Evolutionary conservation across 2,113 vertebrate species (phyloP), one percentile per base, ranked within the genome.

Genomic region (Salvelinus sp.): DNA sequence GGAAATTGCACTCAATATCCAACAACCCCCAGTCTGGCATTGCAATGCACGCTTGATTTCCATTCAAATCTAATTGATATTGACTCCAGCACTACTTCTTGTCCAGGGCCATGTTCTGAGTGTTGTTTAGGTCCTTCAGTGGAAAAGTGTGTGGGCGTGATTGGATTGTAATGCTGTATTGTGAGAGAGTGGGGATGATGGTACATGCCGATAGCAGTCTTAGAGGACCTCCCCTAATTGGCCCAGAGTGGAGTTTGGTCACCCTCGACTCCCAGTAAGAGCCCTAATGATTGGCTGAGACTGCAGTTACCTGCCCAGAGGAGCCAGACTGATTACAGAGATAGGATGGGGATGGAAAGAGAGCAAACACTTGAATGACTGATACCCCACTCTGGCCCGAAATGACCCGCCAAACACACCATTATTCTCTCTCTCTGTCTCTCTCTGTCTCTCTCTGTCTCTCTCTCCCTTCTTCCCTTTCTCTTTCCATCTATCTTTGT

Each of bases 151-250:
- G 73, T 28, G 50, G 62, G 27, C 20, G 62, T 47, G 23, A 58
- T 74, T 71, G 62, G 69, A 62, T 62, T 76, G 68, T 72, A 44
- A 60, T 14, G n/a, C 28, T 14, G 23, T 63, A 4, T 62, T 65
- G 28, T 30, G 33, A 62, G 30, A 22, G n/a, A 10, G 54, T 27
- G 63, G 25, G 16, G 27, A 23, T 4, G 22, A 16, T 68, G 1
- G 38, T 38, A 2, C 2, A 25, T 25, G 54, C 25, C 13, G 30
- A 58, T 12, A 30, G 69, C 22, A 7, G 1, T 3, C 57, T 38
- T 44, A 47, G n/a, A 69, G 9, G 3, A 25, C 13, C 6, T 22
- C 38, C 38, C 67, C 38, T 50, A 74, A 66, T 75, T 57, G 23
- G 38, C 25, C 28, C n/a, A 20, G n/a, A 75, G 20, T n/a, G 48